These are phyloP conservation scores for Tenrec ecaudatus DNA, from an alignment of 2,113 vertebrate genomes.

Conservation along the genomic window DNA sequence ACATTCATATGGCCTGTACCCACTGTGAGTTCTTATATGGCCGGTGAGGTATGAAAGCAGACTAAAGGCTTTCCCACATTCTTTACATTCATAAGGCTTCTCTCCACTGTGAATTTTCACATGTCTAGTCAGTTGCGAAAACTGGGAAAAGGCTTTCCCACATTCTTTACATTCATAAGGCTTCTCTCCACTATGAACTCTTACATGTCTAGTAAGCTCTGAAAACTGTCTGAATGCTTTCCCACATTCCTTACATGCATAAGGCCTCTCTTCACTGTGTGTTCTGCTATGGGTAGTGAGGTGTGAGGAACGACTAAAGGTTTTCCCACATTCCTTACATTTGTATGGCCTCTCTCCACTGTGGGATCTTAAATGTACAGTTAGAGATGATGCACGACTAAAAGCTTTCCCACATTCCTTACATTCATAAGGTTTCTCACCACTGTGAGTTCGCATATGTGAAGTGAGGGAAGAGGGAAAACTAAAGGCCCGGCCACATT, in stretches of 20 bases:
- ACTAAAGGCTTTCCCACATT: neutral
- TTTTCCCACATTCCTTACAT: neutral
- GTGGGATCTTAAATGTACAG: neutral
- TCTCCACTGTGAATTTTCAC: neutral
- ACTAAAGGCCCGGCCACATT: too few relatives aligned
- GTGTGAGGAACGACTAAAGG: neutral
- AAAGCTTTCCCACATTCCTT: neutral
- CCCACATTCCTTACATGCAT: neutral
- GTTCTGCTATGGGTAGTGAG: neutral
- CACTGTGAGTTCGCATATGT: neutral
- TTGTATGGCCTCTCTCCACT: neutral
- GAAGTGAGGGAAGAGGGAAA: too few relatives aligned
- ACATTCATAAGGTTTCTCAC: neutral
- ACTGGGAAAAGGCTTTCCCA: neutral
- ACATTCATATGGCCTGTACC: neutral
- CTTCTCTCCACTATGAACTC: neutral
- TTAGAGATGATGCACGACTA: neutral
- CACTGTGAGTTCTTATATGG: neutral
- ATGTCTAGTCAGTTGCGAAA: neutral
- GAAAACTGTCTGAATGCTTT: neutral
- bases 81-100: neutral
- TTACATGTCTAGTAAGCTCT: neutral
- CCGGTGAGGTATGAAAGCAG: neutral
- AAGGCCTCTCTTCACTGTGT: neutral
- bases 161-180: neutral